phyloP scores from a whole-genome alignment of 2,797 vertebrate species.

The Tiaroga cobitis region DNA sequence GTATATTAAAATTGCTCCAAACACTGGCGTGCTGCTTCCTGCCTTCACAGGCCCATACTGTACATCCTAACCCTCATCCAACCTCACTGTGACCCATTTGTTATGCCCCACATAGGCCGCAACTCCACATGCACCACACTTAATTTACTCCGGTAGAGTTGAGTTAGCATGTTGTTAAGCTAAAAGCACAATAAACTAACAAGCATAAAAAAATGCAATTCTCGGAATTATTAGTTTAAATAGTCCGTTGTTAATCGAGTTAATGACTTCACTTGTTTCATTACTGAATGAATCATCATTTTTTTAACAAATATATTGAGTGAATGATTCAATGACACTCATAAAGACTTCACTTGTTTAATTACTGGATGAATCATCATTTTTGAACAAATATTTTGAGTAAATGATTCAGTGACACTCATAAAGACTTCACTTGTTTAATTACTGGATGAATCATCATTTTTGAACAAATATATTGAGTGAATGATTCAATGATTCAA shows the following conservation, averaged over 20 bases:
- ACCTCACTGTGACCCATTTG: not conserved
- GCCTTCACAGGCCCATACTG: not conserved
- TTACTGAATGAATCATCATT: too few species aligned
- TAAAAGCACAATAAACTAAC: not conserved
- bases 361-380: too few species aligned
- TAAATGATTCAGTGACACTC: too few species aligned
- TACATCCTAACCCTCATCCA: not conserved
- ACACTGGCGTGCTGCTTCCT: not conserved
- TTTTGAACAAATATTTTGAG: too few species aligned
- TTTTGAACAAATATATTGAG: too few species aligned
- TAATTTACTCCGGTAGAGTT: not conserved
- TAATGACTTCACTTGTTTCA: too few species aligned
- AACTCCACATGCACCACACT: not conserved
- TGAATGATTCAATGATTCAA: too few species aligned
- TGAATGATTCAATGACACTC: too few species aligned
- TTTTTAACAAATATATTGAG: too few species aligned
- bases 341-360: too few species aligned
- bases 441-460: too few species aligned
- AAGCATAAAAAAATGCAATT: not conserved
- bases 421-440: too few species aligned
- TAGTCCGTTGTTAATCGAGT: not conserved
- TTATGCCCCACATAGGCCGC: not conserved
- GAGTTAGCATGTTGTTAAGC: not conserved
- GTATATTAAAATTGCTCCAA: not conserved
- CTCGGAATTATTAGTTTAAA: not conserved